These are phyloP conservation scores for Bhutanitis thaidina DNA, from an alignment of 2,888 invertebrate genomes.

Conservation along the genomic window DNA sequence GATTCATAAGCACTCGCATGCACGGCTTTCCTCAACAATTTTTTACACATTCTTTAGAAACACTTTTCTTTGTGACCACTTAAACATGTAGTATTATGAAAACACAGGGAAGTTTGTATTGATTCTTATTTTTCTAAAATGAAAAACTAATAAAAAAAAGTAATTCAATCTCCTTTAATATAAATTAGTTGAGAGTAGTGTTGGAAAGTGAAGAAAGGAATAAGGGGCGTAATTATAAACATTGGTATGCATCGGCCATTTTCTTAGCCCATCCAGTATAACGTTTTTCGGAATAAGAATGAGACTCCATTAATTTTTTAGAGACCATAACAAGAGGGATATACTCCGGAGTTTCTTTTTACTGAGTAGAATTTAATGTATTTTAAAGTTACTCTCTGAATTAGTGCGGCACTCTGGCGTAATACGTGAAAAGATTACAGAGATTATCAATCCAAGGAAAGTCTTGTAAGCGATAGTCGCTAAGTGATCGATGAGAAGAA, in stretches of 20 bases:
- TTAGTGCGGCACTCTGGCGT: slow-evolving; percentile 22
- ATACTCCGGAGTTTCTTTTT: slow-evolving; percentile 27
- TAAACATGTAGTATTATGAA: no score
- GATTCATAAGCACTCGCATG: slow-evolving; percentile 29
- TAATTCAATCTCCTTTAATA: no score
- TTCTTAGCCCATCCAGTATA: slow-evolving; percentile 47
- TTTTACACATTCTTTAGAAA: slow-evolving; percentile 24
- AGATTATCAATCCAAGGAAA: slow-evolving; percentile 45
- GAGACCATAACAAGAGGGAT: slow-evolving; percentile 60
- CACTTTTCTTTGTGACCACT: not conserved
- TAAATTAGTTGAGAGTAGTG: no score
- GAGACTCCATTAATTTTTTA: slow-evolving; percentile 64
- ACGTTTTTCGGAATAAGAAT: slow-evolving; percentile 64
- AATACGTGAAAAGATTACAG: slow-evolving; percentile 42
- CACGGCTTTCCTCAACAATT: slow-evolving; percentile 26
- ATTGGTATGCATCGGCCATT: slow-evolving; percentile 55
- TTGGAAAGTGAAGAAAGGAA: not conserved
- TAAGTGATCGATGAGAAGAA: slow-evolving; percentile 72
- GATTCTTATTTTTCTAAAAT: no score
- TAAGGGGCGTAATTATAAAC: slow-evolving; percentile 27
- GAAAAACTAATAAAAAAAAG: no score
- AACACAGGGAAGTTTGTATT: no score
- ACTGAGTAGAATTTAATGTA: slow-evolving; percentile 26
- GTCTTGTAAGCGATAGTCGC: slow-evolving; percentile 54
- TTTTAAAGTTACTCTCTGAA: slow-evolving; percentile 15